A percentile compares a stretch with the other conserved stretches of the same genome.
Conservation (phyloP, 2,113 vertebrate species). For the Leptodactylus fuscus region DNA sequence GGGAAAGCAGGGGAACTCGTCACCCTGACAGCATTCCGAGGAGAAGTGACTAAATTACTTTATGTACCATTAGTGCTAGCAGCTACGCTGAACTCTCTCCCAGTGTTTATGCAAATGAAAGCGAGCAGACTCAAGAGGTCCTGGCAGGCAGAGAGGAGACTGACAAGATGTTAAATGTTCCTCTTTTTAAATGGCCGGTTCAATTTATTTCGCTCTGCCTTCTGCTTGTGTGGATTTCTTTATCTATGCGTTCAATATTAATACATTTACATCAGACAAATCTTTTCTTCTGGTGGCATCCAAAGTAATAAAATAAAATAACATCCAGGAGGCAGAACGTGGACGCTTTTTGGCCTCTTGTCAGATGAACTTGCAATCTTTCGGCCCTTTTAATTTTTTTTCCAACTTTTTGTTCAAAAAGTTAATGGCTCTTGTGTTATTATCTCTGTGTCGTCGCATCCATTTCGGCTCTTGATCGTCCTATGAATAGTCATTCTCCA, state of each 20-base stretch:
- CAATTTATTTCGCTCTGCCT: conserved; percentile 42
- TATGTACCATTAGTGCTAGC: conserved; percentile 81
- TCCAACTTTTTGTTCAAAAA: neutral
- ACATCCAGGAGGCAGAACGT: neutral
- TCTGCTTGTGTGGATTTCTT: conserved; percentile 24
- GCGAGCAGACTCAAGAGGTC: conserved; percentile 77
- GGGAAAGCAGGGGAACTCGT: conserved; percentile 78
- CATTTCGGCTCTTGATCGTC: neutral
- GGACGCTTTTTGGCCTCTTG: neutral
- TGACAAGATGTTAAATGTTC: conserved; percentile 67
- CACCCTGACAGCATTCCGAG: conserved; percentile 78
- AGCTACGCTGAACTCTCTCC: conserved; percentile 76
- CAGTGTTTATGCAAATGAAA: conserved; percentile 81
- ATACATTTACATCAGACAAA: conserved; percentile 37
- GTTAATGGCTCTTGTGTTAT: neutral
- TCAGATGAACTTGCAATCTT: neutral
- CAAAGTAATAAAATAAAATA: conserved; percentile 11
- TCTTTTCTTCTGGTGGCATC: conserved; percentile 31
- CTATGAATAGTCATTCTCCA: neutral
- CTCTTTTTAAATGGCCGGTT: conserved; percentile 58
- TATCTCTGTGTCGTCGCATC: neutral
- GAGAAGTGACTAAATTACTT: conserved; percentile 85
- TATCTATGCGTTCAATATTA: conserved; percentile 18
- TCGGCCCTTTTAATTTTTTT: neutral
- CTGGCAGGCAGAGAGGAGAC: conserved; percentile 78